Percentiles rank a stretch among this genome's conserved stretches.
Evolutionary conservation across 2,113 vertebrate species (phyloP).

Genomic region (Nothoprocta pentlandii): DNA sequence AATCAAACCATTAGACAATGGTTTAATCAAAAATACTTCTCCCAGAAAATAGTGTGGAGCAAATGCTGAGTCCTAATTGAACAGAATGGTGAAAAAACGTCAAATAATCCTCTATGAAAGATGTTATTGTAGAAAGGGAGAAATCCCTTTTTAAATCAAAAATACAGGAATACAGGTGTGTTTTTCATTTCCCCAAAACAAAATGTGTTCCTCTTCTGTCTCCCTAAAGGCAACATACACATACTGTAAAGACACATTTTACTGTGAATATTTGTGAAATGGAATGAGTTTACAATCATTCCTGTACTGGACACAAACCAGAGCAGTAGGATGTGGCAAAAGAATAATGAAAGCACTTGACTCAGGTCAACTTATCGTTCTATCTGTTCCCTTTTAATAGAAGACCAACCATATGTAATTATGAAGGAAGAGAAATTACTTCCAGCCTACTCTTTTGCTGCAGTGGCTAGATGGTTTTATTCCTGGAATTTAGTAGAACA

Average conservation of each 20-base stretch:
- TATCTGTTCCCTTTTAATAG: constrained; percentile 26
- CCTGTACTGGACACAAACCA: constrained; percentile 17
- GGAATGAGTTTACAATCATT: background rate
- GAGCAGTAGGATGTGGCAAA: background rate
- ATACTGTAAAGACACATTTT: background rate
- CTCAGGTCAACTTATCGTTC: constrained; percentile 9
- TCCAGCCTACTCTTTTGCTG: background rate
- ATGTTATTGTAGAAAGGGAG: background rate
- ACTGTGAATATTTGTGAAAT: background rate
- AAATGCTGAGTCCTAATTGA: background rate
- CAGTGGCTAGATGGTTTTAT: background rate
- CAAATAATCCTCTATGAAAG: background rate
- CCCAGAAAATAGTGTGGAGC: background rate
- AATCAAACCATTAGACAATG: background rate
- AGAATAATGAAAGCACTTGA: constrained; percentile 30
- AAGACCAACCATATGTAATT: background rate
- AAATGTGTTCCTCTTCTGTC: background rate
- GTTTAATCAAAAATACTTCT: background rate
- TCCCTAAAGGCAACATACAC: background rate
- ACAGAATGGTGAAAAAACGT: background rate
- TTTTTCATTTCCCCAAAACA: background rate
- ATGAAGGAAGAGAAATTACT: constrained; percentile 24
- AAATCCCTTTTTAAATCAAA: background rate
- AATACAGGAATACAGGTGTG: background rate
- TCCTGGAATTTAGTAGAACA: background rate